Percentiles rank a stretch among this genome's conserved stretches.
These are phyloP conservation scores for Cynocephalus volans DNA, from an alignment of 2,113 vertebrate genomes.

Conservation along the genomic window DNA sequence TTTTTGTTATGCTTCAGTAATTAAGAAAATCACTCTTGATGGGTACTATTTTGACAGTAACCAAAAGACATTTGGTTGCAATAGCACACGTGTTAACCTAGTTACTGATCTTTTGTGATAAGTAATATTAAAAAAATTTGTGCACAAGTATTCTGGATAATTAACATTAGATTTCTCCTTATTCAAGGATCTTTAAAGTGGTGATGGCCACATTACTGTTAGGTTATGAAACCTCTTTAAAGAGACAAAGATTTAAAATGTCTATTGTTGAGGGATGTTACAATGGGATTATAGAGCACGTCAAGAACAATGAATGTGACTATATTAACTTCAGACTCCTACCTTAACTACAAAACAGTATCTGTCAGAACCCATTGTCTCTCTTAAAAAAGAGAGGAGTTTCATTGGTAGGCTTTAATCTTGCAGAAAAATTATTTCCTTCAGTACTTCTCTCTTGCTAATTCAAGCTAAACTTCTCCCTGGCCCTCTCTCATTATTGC, in stretches of 20 bases:
- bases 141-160: slow-evolving; percentile 11
- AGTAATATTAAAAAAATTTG: not conserved
- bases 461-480: not conserved
- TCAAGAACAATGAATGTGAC: not conserved
- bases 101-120: slow-evolving; percentile 3
- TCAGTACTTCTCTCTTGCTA: not conserved
- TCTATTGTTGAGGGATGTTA: not conserved
- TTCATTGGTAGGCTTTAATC: not conserved
- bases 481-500: not conserved
- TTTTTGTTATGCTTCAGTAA: not conserved
- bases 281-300: not conserved
- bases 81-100: not conserved
- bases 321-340: not conserved
- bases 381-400: not conserved
- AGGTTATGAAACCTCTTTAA: not conserved
- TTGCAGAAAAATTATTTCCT: not conserved
- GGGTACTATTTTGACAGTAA: not conserved
- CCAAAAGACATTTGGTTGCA: not conserved
- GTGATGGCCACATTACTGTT: not conserved
- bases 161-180: not conserved
- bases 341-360: not conserved
- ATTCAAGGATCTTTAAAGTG: slow-evolving; percentile 8
- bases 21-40: not conserved
- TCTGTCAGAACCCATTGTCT: not conserved
- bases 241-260: not conserved